Base-by-base conservation (phyloP, 2,113 vertebrate genomes). In the Microcebus ravelobensis region DNA sequence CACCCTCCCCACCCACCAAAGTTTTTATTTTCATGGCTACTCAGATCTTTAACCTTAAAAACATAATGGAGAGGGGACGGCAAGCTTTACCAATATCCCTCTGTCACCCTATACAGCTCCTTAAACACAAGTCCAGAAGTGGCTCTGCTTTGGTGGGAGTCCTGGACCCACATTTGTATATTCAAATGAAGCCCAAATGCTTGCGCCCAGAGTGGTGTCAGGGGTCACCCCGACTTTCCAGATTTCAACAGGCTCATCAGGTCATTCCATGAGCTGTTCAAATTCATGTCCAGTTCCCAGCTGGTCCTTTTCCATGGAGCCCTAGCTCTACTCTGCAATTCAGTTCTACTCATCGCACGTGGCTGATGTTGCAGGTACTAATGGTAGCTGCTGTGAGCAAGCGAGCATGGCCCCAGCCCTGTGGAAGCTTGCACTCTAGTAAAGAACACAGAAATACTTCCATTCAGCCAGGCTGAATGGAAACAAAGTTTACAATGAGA, bases 1-100 rank as follows among this genome's bases (percentile, higher is more conserved):
- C 0, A 8, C 15, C 20, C 6, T 4, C 7, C 4, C 13, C 17
- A 0, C 1, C 6, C 1, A 71, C 31, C 5, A 67, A 65, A 80
- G 14, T 55, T 71, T 89, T 85, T 59, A 31, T 83, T 82, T 73
- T 88, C 36, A 39, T 65, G 15, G 8, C 23, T 39, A 9, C 25
- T 87, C 52, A 84, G 27, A 87, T 14, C 61, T 61, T 21, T 55
- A 93, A 21, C 12, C 61, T 96, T 77, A 48, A 61, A 71, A 39
- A 36, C n/a, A 31, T 4, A 0, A 21, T 7, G 20, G 20, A 42
- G 45, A 65, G 12, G 42, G 14, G 67, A 34, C 21, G 55, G 27
- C 8, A n/a, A 10, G 63, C 34, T 11, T 94, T n/a, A 17, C 14
- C 31, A 31, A 27, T 3, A 7, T 8, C 20, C 2, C 3, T 23